These are phyloP conservation scores for Sthenelais limicola DNA, from an alignment of 2,888 invertebrate genomes.

Conservation along the genomic window DNA sequence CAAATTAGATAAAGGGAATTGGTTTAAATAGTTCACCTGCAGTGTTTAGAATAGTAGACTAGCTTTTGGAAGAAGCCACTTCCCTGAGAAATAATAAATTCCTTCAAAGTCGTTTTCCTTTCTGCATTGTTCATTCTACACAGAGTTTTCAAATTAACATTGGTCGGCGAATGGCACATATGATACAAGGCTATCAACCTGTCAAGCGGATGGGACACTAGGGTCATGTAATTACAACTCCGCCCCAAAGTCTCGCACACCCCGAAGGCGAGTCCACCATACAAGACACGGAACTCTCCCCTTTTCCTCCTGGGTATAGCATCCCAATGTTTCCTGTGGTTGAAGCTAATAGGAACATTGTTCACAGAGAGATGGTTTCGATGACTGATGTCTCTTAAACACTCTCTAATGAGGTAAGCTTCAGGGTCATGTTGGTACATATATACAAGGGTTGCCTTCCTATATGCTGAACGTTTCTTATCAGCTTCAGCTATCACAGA, in stretches of 20 bases:
- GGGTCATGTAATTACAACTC: slow-evolving; percentile 15
- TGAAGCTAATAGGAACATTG: slow-evolving; percentile 12
- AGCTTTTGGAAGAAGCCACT: slow-evolving; percentile 23
- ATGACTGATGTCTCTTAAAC: slow-evolving; percentile 1
- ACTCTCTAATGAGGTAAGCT: slow-evolving; percentile 35
- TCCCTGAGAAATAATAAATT: not conserved
- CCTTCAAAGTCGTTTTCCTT: not conserved
- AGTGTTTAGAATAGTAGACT: slow-evolving; percentile 10
- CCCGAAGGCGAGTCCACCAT: slow-evolving; percentile 41
- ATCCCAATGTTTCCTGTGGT: slow-evolving; percentile 38
- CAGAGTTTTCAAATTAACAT: not conserved
- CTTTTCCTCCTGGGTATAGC: not conserved
- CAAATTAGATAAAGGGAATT: no score
- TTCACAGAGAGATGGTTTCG: not conserved
- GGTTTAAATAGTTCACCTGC: no score
- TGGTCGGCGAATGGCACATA: not conserved
- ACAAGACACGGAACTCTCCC: slow-evolving; percentile 23
- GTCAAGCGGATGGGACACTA: slow-evolving; percentile 11
- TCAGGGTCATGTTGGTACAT: slow-evolving; percentile 38
- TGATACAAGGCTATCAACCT: not conserved
- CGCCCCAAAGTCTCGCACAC: slow-evolving; percentile 33
- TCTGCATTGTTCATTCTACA: not conserved
- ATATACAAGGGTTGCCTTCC: slow-evolving; percentile 12
- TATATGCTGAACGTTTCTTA: not conserved
- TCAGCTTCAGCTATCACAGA: not conserved